Evolutionary conservation across 2,888 invertebrate genomes (phyloP), one percentile per base, ranked within the genome.

Genomic region (Lymantria dispar): DNA sequence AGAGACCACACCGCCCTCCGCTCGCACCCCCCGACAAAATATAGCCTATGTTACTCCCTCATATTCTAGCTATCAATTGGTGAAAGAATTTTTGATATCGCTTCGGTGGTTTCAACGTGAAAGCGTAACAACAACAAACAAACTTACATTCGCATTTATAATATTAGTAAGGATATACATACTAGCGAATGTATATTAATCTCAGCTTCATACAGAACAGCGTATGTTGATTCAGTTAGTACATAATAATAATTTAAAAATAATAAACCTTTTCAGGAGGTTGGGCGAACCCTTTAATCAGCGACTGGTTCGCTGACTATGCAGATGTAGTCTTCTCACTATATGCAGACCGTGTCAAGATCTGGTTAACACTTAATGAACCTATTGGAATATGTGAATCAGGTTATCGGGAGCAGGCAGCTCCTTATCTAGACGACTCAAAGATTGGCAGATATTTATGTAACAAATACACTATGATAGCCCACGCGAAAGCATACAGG

Each of bases 331-430:
- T 92, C 0, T 92, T 89, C 65, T 79, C 85, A 8, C 78, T 93
- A 56, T 94, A 88, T 60, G 94, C 92, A 0, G 92, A 93, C 60
- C 87, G 93, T 37, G 93, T 95, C 0, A 92, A 87, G 70, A 79
- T 86, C 39, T 95, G 95, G 95, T 91, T 94, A 0, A 95, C 95
- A 0, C 85, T 95, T 39, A 95, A 95, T 71, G 95, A 95, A 64
- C 94, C 95, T 0, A 68, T 78, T 37, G 56, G 80, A 0, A 60
- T 83, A 36, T 90, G 91, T 1, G 52, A 52, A 0, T 39, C 58
- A 0, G 79, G 78, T 0, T 93, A 92, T 63, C 84, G 81, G 5
- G 72, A 78, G 0, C 84, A 84, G 33, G 71, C 70, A 14, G 90
- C 91, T 0, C 66, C 85, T 1, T 47, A 31, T 11, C 5, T 52